Conservation (phyloP, 2,113 vertebrate species). For the Protomyctophum bolini region DNA sequence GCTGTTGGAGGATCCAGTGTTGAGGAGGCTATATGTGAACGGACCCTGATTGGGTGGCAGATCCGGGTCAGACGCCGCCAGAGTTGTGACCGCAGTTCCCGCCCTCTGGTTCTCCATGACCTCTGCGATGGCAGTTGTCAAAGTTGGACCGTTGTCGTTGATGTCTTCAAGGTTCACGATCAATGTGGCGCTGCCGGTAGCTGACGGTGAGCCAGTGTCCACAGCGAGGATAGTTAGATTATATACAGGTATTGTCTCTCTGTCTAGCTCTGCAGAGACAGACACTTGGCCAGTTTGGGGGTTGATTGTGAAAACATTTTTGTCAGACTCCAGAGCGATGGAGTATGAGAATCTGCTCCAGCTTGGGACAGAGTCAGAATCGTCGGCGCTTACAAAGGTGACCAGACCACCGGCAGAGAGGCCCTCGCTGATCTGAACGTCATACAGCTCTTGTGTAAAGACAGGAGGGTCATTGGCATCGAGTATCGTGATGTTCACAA, state of each 20-base stretch:
- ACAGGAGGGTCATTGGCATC: slow-evolving; percentile 96
- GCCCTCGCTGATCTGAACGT: slow-evolving; percentile 90
- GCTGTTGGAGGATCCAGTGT: slow-evolving; percentile 85
- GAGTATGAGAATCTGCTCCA: slow-evolving; percentile 97
- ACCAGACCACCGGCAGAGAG: slow-evolving; percentile 90
- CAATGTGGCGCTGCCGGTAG: slow-evolving; percentile 89
- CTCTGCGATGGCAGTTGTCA: slow-evolving; percentile 83
- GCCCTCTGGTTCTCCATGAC: slow-evolving; percentile 93
- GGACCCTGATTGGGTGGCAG: slow-evolving; percentile 95
- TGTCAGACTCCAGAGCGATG: slow-evolving; percentile 84
- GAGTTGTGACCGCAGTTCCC: slow-evolving; percentile 84
- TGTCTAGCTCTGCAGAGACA: slow-evolving; percentile 88
- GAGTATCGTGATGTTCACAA: slow-evolving; percentile 92
- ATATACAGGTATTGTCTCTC: slow-evolving; percentile 88
- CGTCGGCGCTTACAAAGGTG: slow-evolving; percentile 93
- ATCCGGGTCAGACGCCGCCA: slow-evolving; percentile 88
- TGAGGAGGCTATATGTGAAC: slow-evolving; percentile 88
- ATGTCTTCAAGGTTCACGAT: slow-evolving; percentile 94
- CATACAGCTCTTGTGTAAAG: slow-evolving; percentile 87
- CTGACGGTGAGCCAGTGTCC: slow-evolving; percentile 87
- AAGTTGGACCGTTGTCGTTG: slow-evolving; percentile 92
- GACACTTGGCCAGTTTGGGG: slow-evolving; percentile 94
- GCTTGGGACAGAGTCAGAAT: slow-evolving; percentile 95
- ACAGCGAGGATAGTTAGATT: slow-evolving; percentile 91
- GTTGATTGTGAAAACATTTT: slow-evolving; percentile 90